Conservation (phyloP, 2,113 vertebrate genomes). For the Rhynchomys soricoides region DNA sequence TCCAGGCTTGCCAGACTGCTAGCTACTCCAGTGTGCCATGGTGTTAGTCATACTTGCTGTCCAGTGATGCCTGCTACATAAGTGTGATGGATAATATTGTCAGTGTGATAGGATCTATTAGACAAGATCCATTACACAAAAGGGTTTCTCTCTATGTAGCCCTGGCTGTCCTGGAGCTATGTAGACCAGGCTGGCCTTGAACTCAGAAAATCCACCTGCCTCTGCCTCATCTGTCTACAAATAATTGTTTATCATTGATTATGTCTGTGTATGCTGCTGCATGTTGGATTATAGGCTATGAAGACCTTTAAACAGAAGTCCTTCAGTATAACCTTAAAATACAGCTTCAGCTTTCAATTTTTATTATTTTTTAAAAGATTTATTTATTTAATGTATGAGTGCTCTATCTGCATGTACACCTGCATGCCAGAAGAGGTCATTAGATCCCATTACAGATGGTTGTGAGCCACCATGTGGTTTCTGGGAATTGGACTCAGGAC, state of each 20-base stretch:
- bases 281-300: not conserved
- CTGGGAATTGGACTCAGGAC: too few species aligned
- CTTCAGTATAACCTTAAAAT: not conserved
- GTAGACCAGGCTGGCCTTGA: too few species aligned
- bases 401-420: too few species aligned
- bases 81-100: not conserved
- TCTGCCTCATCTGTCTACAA: not conserved
- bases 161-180: too few species aligned
- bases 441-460: too few species aligned
- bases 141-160: too few species aligned
- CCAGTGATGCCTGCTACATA: not conserved
- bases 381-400: too few species aligned
- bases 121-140: not conserved
- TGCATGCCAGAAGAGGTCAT: too few species aligned
- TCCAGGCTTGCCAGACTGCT: not conserved
- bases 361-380: not conserved
- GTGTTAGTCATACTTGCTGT: not conserved
- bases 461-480: too few species aligned
- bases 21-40: not conserved
- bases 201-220: too few species aligned
- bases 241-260: not conserved
- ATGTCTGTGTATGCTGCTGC: not conserved
- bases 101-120: not conserved
- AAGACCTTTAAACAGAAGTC: not conserved
- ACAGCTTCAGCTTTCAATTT: not conserved